These are phyloP conservation scores for Hedya salicella DNA, from an alignment of 2,888 invertebrate species.

Conservation along the genomic window DNA sequence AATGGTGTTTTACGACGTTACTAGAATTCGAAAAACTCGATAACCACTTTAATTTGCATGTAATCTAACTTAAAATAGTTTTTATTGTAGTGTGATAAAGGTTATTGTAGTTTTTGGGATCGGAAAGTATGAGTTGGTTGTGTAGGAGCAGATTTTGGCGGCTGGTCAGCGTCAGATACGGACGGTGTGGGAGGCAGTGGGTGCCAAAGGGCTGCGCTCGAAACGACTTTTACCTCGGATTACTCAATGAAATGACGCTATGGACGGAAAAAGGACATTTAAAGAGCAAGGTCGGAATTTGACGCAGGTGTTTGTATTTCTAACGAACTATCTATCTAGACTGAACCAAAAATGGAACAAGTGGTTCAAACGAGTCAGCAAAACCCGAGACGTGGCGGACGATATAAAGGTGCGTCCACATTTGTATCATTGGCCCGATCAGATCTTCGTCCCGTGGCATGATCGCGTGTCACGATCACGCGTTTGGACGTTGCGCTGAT, in stretches of 20 bases:
- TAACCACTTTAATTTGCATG: constrained; percentile 11
- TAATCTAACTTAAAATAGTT: constrained; percentile 9
- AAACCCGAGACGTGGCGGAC: no score
- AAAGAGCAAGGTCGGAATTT: constrained; percentile 31
- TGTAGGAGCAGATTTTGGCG: constrained; percentile 75
- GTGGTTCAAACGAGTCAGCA: no score
- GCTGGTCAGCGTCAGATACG: constrained; percentile 71
- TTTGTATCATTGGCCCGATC: no score
- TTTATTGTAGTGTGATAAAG: constrained; percentile 21
- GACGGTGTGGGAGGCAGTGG: constrained; percentile 64
- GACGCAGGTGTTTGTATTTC: background rate
- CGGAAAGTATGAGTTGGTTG: constrained; percentile 26
- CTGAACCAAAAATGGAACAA: no score
- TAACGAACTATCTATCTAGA: background rate
- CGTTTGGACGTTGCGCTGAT: no score
- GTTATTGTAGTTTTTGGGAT: constrained; percentile 5
- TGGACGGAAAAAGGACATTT: constrained; percentile 10
- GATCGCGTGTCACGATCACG: no score
- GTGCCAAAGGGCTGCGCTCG: constrained; percentile 39
- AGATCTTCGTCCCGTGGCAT: no score
- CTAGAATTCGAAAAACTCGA: constrained; percentile 29
- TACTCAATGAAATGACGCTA: constrained; percentile 48
- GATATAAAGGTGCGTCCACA: no score
- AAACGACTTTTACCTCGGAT: constrained; percentile 58
- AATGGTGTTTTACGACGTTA: constrained; percentile 48